Conservation (phyloP, 2,113 vertebrate genomes). For the Urocynchramus pylzowi region DNA sequence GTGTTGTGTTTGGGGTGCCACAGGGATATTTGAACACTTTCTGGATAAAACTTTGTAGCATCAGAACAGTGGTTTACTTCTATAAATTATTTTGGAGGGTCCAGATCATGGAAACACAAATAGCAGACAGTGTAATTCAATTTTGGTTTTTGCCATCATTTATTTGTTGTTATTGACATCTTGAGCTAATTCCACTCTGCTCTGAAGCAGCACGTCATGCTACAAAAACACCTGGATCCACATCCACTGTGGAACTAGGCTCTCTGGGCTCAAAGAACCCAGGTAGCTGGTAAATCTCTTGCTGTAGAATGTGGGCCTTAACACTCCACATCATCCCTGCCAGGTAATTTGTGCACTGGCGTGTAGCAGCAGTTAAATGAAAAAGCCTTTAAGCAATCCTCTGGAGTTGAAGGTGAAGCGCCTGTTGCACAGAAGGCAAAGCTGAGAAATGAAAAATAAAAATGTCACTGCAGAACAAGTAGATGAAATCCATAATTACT, state of each 20-base stretch:
- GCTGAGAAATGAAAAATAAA: slow-evolving; percentile 53
- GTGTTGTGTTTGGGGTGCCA: background rate
- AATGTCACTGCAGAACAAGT: slow-evolving; percentile 3
- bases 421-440: background rate
- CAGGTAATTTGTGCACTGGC: slow-evolving; percentile 26
- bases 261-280: background rate
- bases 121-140: background rate
- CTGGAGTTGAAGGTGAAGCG: background rate
- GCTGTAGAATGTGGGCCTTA: background rate
- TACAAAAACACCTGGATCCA: background rate
- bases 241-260: background rate
- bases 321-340: background rate
- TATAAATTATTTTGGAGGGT: background rate
- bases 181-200: background rate
- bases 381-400: slow-evolving; percentile 14
- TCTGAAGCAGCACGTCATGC: background rate
- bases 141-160: background rate
- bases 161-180: background rate
- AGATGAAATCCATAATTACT: slow-evolving; percentile 30
- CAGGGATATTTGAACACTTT: background rate
- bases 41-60: background rate
- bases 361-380: slow-evolving; percentile 41
- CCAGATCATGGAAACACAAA: background rate
- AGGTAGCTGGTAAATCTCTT: background rate
- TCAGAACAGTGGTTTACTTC: background rate